A percentile compares a stretch with the other conserved stretches of the same genome.
Conservation (phyloP, 2,113 vertebrate species). For the human (Homo sapiens) region GRCh38 chr2:44479501-44480000, state of each 20-base stretch:
- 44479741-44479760: conserved; percentile 81
- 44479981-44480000: conserved; percentile 71
- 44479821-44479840: conserved; percentile 73
- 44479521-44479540: conserved; percentile 91
- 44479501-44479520: conserved; percentile 81
- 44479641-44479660: conserved; percentile 85
- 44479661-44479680: conserved; percentile 80
- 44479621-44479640: conserved; percentile 95
- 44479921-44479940: conserved; percentile 38
- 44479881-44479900: conserved; percentile 75
- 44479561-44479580: conserved; percentile 71
- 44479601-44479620: conserved; percentile 50
- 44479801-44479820: conserved; percentile 80
- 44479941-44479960: not conserved
- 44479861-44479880: conserved; percentile 69
- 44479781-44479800: conserved; percentile 81
- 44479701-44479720: conserved; percentile 80
- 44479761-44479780: conserved; percentile 77
- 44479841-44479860: conserved; percentile 53
- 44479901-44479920: conserved; percentile 64
- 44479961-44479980: conserved; percentile 27
- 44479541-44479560: conserved; percentile 83
- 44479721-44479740: conserved; percentile 83
- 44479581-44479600: conserved; percentile 77
- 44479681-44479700: conserved; percentile 81